Percentiles rank a stretch among this genome's conserved stretches.
Conservation (phyloP, 2,113 vertebrate genomes). For the Odontophorus gujanensis region DNA sequence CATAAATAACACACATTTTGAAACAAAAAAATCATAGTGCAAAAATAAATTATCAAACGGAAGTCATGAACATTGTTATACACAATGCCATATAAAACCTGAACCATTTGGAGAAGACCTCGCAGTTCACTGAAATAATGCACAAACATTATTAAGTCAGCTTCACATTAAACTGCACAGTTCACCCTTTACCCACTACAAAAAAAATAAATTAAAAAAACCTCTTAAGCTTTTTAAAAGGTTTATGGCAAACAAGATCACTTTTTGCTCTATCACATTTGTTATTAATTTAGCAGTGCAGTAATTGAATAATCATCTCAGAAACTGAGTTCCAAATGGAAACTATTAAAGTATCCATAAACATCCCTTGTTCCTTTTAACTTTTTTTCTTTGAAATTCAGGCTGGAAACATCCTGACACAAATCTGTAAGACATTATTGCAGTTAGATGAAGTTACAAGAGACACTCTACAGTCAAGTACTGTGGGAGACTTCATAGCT, state of each 20-base stretch:
- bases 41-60: slow-evolving; percentile 83
- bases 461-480: slow-evolving; percentile 30
- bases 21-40: slow-evolving; percentile 75
- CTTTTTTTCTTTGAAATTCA: slow-evolving; percentile 41
- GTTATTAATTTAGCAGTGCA: slow-evolving; percentile 71
- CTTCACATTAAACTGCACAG: slow-evolving; percentile 76
- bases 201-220: slow-evolving; percentile 69
- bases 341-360: slow-evolving; percentile 63
- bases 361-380: slow-evolving; percentile 64
- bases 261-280: slow-evolving; percentile 70
- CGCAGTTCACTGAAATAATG: slow-evolving; percentile 74
- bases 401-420: slow-evolving; percentile 39
- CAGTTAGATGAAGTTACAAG: slow-evolving; percentile 72
- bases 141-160: slow-evolving; percentile 64
- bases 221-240: slow-evolving; percentile 49
- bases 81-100: slow-evolving; percentile 76
- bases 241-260: slow-evolving; percentile 68
- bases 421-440: slow-evolving; percentile 75
- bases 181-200: slow-evolving; percentile 63
- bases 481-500: slow-evolving; percentile 10
- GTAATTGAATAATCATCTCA: slow-evolving; percentile 66
- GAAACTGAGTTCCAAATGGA: slow-evolving; percentile 46
- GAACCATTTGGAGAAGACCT: slow-evolving; percentile 74
- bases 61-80: slow-evolving; percentile 76
- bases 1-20: slow-evolving; percentile 73